These are phyloP conservation scores for Anguilla pacifica DNA, from an alignment of 2,797 vertebrate genomes.

Conservation along the genomic window DNA sequence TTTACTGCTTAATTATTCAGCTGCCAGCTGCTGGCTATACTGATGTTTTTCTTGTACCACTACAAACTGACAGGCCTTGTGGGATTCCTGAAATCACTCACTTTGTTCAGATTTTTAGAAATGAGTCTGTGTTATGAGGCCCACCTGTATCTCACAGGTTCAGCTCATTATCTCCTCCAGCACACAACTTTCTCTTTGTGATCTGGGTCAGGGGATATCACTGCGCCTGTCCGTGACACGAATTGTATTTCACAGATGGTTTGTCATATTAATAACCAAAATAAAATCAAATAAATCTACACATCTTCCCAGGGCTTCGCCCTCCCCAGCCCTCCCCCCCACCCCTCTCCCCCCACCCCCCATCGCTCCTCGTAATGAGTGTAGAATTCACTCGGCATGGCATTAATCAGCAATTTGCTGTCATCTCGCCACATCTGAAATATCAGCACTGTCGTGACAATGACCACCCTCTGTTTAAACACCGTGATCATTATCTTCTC, in stretches of 20 bases:
- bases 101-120: background rate
- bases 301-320: conserved; percentile 21
- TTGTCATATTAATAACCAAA: conserved; percentile 50
- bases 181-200: conserved; percentile 21
- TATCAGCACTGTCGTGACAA: conserved; percentile 78
- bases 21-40: background rate
- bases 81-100: background rate
- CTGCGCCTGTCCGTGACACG: conserved; percentile 18
- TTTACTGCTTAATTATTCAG: background rate
- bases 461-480: conserved; percentile 88
- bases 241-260: conserved; percentile 44
- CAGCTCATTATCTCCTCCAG: conserved; percentile 56
- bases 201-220: conserved; percentile 13
- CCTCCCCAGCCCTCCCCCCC: background rate
- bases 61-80: background rate
- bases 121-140: background rate
- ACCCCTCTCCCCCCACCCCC: conserved; percentile 18
- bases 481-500: conserved; percentile 92
- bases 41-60: background rate
- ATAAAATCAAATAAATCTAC: conserved; percentile 52
- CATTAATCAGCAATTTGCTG: conserved; percentile 59
- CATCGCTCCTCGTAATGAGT: conserved; percentile 62
- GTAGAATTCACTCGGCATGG: conserved; percentile 49
- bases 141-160: background rate
- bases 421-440: conserved; percentile 68